phyloP scores from a whole-genome alignment of 2,797 vertebrate species.

The Poecile montanus region DNA sequence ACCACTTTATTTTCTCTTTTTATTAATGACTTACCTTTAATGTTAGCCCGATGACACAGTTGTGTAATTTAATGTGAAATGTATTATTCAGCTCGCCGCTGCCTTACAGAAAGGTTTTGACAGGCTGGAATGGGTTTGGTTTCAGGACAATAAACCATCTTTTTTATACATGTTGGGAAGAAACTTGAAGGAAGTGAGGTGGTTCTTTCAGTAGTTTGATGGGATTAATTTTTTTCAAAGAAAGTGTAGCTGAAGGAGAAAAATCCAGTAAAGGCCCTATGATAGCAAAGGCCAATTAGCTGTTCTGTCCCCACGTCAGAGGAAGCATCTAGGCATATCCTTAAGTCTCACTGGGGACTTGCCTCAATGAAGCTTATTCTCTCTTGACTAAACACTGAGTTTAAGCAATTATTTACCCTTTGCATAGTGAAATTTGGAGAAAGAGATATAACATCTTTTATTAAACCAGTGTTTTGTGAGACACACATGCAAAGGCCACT shows the following conservation, averaged over 20 bases:
- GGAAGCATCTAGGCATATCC: constrained; percentile 3
- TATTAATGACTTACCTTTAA: constrained; percentile 73
- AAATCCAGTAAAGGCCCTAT: neutral
- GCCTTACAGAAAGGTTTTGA: constrained; percentile 65
- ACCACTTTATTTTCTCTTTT: constrained; percentile 68
- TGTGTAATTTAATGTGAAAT: constrained; percentile 69
- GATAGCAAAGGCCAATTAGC: neutral
- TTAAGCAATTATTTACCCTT: constrained; percentile 35
- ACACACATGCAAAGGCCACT: too few species aligned
- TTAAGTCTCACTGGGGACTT: neutral
- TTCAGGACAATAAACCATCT: constrained; percentile 60
- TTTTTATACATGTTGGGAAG: constrained; percentile 30
- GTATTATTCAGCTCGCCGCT: constrained; percentile 61
- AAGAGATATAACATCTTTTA: neutral
- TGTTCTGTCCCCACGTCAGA: neutral
- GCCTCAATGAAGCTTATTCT: neutral
- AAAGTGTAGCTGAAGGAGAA: neutral
- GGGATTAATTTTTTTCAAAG: constrained; percentile 41
- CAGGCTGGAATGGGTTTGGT: constrained; percentile 45
- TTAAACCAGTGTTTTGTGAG: neutral
- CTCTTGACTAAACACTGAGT: neutral
- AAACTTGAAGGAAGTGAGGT: constrained; percentile 46
- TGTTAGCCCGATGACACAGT: constrained; percentile 63
- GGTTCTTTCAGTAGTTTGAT: constrained; percentile 26
- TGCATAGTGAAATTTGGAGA: constrained; percentile 9